Base-by-base conservation (phyloP, 2,797 vertebrate genomes). In the Triplophysa yarkandensis region DNA sequence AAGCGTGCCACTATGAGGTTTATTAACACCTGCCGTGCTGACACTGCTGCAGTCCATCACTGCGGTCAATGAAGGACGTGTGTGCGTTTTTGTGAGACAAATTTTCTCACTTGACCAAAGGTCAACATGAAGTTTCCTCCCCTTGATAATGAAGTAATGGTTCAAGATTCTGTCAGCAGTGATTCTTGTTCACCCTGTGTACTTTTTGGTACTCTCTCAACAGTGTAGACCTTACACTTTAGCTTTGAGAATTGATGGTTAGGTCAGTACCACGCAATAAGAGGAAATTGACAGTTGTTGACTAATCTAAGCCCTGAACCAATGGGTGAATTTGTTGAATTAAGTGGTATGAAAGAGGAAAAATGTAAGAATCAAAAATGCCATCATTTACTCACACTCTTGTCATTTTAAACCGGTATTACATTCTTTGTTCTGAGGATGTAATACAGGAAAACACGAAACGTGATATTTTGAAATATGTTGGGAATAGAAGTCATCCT, bases 1-100 rank as follows among this genome's bases (percentile, higher is more conserved):
- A 55, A 6, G 28, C 54, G 4, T 19, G n/a, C 57, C 34, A 48
- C 28, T 48, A 61, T 4, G n/a, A 71, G 36, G 70, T 80, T 76
- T 66, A 74, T 79, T 70, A 78, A 46, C 44, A 10, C 17, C 70
- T 17, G 69, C 19, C 50, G 32, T 80, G 71, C 80, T 88, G 85
- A 77, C 66, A 41, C 73, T 81, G 80, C 86, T 60, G 82, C 86
- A 87, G 78, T 82, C 62, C 32, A 19, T 67, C 81, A 60, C 68
- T 21, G 36, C 17, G 50, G 23, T 63, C 65, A 70, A 11, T 78
- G 21, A 28, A 68, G 46, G 52, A 66, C 70, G 68, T 74, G 50
- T 71, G 25, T 60, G 66, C 61, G 60, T 44, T 6, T 39, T 64
- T 57, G 41, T 46, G 77, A 41, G 75, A 67, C 65, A 28, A 30